Evolutionary conservation across 2,888 invertebrate genomes (phyloP).

Genomic region (Cyaniris semiargus): DNA sequence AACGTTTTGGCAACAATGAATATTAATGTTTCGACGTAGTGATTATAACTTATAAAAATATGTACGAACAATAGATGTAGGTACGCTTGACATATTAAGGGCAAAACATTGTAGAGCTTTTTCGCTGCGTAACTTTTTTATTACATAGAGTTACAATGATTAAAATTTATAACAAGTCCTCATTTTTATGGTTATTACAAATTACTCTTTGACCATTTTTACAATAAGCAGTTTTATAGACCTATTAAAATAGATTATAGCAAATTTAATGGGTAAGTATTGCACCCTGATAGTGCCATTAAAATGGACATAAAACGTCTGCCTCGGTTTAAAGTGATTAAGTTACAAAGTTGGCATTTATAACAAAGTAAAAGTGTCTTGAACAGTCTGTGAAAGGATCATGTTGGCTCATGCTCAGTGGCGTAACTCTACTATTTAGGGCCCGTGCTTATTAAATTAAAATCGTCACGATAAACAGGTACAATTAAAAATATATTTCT

Average conservation of each 20-base stretch:
- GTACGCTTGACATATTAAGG: too few relatives aligned
- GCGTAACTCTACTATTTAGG: too few relatives aligned
- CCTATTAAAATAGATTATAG: not conserved
- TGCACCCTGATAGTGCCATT: not conserved
- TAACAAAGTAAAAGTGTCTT: not conserved
- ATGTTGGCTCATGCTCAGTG: not conserved
- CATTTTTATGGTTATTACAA: not conserved
- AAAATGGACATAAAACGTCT: conserved; percentile 6
- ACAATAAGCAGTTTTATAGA: not conserved
- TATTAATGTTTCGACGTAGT: too few relatives aligned
- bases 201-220: not conserved
- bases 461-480: too few relatives aligned
- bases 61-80: too few relatives aligned
- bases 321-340: conserved; percentile 9
- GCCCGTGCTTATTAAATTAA: too few relatives aligned
- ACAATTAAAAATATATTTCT: too few relatives aligned
- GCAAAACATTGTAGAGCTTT: too few relatives aligned
- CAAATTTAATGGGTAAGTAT: not conserved
- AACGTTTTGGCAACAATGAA: not conserved
- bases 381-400: not conserved
- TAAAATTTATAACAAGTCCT: not conserved
- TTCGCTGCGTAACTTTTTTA: too few relatives aligned
- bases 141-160: too few relatives aligned
- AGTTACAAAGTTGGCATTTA: conserved; percentile 4
- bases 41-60: not conserved